Evolutionary conservation across 2,888 invertebrate genomes (phyloP).

Genomic region (Nasonovia ribisnigri): DNA sequence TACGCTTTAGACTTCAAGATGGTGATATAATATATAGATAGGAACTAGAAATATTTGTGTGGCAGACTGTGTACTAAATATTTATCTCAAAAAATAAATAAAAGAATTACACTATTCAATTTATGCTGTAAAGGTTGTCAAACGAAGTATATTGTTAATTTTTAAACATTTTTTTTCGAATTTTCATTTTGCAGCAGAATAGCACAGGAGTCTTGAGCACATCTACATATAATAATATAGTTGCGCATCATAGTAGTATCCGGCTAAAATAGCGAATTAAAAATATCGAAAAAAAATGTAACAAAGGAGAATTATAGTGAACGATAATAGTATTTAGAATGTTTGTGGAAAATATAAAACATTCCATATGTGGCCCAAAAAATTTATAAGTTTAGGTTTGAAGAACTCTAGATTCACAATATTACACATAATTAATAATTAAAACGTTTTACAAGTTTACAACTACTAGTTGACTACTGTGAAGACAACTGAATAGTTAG

Average conservation of each 20-base stretch:
- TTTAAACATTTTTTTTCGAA: too few species aligned
- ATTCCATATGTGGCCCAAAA: too few species aligned
- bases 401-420: constrained; percentile 11
- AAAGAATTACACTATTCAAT: neutral
- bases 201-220: neutral
- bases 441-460: neutral
- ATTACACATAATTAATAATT: neutral
- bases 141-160: neutral
- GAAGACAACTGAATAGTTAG: neutral
- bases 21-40: too few species aligned
- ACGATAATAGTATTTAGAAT: too few species aligned
- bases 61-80: neutral
- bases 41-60: neutral
- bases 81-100: neutral
- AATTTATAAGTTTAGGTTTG: neutral
- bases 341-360: too few species aligned
- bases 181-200: neutral
- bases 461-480: constrained; percentile 8
- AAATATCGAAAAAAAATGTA: too few species aligned
- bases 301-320: too few species aligned
- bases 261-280: too few species aligned
- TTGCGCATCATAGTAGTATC: neutral
- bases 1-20: neutral
- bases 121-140: neutral
- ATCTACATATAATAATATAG: neutral